Percentiles rank a stretch among this genome's conserved stretches.
Evolutionary conservation across 2,797 vertebrate genomes (phyloP).

Genomic region (Chaetodon trifasciatus): DNA sequence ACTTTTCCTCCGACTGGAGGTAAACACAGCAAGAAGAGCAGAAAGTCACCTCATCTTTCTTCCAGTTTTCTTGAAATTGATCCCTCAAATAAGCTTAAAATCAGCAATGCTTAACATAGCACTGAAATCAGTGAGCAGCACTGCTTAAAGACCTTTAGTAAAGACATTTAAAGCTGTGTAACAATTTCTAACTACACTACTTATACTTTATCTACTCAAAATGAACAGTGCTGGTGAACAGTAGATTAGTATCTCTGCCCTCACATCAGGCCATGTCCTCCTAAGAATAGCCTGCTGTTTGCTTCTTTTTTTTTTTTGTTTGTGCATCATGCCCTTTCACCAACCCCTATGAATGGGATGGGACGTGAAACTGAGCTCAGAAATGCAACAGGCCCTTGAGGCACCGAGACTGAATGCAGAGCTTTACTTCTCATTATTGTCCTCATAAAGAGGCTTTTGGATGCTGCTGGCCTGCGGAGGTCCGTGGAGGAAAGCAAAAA

Average conservation of each 20-base stretch:
- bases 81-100: neutral
- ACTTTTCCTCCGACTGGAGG: constrained; percentile 34
- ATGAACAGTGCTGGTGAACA: constrained; percentile 1
- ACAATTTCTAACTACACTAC: neutral
- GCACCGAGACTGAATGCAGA: constrained; percentile 66
- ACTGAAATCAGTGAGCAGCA: neutral
- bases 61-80: neutral
- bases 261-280: constrained; percentile 16
- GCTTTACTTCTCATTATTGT: constrained; percentile 75
- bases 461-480: constrained; percentile 55
- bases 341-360: constrained; percentile 67
- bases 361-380: constrained; percentile 64
- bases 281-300: constrained; percentile 61
- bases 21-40: neutral
- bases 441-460: constrained; percentile 72
- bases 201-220: neutral
- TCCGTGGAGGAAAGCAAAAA: constrained; percentile 33
- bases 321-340: constrained; percentile 58
- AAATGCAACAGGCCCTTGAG: constrained; percentile 67
- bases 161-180: neutral
- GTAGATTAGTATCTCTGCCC: constrained; percentile 13
- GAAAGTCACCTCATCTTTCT: neutral
- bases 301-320: constrained; percentile 41
- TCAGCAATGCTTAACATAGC: neutral
- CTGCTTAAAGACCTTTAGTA: neutral